Percentiles rank a stretch among this genome's conserved stretches.
phyloP scores from a whole-genome alignment of 1,140 invertebrate species.

The Manduca sexta region DNA sequence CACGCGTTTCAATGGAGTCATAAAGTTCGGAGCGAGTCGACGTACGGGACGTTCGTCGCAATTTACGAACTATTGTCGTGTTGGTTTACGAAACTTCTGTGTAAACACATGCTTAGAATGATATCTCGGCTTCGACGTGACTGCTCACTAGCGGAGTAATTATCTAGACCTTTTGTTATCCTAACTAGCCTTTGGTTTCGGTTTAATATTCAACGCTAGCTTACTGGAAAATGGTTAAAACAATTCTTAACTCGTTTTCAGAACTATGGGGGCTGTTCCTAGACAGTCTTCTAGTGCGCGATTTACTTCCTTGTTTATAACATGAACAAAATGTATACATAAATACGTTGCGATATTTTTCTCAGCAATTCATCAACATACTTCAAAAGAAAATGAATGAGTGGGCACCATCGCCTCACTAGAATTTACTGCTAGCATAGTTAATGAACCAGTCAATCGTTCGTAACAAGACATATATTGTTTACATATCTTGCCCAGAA shows the following conservation, averaged over 20 bases:
- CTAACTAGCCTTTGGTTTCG: too few species aligned
- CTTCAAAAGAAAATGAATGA: too few species aligned
- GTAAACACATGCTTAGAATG: conserved; percentile 30
- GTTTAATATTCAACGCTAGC: too few species aligned
- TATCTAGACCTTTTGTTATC: background rate
- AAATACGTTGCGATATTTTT: too few species aligned
- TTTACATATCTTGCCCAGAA: conserved; percentile 52
- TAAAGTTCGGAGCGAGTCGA: conserved; percentile 35
- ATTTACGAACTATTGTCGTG: conserved; percentile 65
- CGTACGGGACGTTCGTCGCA: conserved; percentile 21
- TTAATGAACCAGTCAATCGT: background rate
- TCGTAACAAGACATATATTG: conserved; percentile 26
- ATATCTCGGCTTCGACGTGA: background rate
- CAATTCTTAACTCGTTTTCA: too few species aligned
- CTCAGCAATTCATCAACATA: too few species aligned
- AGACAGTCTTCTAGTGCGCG: too few species aligned
- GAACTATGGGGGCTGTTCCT: too few species aligned
- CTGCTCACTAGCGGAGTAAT: background rate
- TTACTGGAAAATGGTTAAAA: too few species aligned
- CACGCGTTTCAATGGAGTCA: conserved; percentile 57
- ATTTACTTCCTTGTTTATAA: too few species aligned
- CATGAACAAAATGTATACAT: too few species aligned
- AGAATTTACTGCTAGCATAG: background rate
- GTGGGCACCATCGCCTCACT: too few species aligned
- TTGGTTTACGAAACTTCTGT: conserved; percentile 46